Conservation (phyloP, 2,888 invertebrate genomes). For the Leptarthrus brevirostris region DNA sequence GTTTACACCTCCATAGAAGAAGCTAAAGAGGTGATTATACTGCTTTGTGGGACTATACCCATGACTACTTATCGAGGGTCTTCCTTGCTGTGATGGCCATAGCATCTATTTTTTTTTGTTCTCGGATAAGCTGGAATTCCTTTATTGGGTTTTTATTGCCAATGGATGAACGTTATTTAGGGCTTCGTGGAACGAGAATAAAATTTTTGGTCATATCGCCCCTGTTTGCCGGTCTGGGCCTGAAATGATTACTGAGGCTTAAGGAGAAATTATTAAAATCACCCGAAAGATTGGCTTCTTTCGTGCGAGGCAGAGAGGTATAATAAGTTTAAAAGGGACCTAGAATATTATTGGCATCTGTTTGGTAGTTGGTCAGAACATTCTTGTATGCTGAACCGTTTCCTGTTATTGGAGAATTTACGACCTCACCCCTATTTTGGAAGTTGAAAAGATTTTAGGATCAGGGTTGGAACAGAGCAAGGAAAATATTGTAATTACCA, state of each 20-base stretch:
- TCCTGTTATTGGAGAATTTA: too few relatives aligned
- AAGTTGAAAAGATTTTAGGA: too few relatives aligned
- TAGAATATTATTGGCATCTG: too few relatives aligned
- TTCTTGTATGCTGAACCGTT: too few relatives aligned
- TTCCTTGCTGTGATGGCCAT: background rate
- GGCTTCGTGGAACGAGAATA: background rate
- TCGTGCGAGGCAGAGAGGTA: too few relatives aligned
- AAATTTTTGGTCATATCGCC: slow-evolving; percentile 13
- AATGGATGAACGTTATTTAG: slow-evolving; percentile 45
- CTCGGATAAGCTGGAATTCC: slow-evolving; percentile 19
- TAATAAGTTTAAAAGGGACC: too few relatives aligned
- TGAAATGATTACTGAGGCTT: slow-evolving; percentile 14
- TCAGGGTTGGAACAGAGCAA: too few relatives aligned
- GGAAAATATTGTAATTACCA: too few relatives aligned
- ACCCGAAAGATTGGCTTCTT: too few relatives aligned
- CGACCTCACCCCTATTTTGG: too few relatives aligned
- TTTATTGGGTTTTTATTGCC: slow-evolving; percentile 47
- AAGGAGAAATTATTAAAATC: slow-evolving; percentile 44
- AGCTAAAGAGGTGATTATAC: slow-evolving; percentile 47
- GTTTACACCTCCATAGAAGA: slow-evolving; percentile 42
- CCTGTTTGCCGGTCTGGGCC: background rate
- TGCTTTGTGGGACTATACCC: slow-evolving; percentile 33
- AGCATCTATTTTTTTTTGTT: slow-evolving; percentile 9
- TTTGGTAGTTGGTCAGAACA: too few relatives aligned
- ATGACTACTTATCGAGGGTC: slow-evolving; percentile 24